Percentiles rank a stretch among this genome's conserved stretches.
These are phyloP conservation scores for Polyploca ridens DNA, from an alignment of 2,888 invertebrate species.

Conservation along the genomic window DNA sequence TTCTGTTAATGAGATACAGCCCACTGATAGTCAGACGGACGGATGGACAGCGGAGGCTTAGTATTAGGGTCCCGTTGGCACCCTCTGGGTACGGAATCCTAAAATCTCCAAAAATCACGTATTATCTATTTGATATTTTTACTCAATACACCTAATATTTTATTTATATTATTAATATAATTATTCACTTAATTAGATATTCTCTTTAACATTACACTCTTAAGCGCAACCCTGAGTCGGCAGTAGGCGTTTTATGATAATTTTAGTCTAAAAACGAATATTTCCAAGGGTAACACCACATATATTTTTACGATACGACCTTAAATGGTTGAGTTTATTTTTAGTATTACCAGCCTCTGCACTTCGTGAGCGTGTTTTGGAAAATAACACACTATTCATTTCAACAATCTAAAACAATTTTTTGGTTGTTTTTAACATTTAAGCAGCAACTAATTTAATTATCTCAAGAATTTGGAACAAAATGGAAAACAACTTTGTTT, in stretches of 20 bases:
- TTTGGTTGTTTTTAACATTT: neutral
- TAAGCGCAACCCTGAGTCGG: constrained; percentile 26
- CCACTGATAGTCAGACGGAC: no score
- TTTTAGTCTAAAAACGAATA: constrained; percentile 50
- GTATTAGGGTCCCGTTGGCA: no score
- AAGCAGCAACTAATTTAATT: no score
- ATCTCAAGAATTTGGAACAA: neutral
- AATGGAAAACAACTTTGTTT: neutral
- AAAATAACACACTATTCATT: constrained; percentile 32
- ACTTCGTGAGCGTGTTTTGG: constrained; percentile 35
- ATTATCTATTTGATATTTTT: neutral
- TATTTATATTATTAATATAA: neutral
- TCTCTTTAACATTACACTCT: constrained; percentile 37
- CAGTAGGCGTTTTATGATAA: constrained; percentile 47
- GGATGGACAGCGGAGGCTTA: no score
- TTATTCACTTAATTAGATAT: constrained; percentile 7
- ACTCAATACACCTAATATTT: neutral
- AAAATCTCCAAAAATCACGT: neutral
- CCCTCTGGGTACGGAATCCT: no score
- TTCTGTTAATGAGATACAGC: no score
- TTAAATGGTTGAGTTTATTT: constrained; percentile 49
- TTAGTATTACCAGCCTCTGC: constrained; percentile 42
- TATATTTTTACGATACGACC: constrained; percentile 55
- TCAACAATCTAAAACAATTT: neutral
- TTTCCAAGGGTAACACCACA: constrained; percentile 50